Conservation (phyloP, 2,888 invertebrate genomes). For the Hybos culiciformis region DNA sequence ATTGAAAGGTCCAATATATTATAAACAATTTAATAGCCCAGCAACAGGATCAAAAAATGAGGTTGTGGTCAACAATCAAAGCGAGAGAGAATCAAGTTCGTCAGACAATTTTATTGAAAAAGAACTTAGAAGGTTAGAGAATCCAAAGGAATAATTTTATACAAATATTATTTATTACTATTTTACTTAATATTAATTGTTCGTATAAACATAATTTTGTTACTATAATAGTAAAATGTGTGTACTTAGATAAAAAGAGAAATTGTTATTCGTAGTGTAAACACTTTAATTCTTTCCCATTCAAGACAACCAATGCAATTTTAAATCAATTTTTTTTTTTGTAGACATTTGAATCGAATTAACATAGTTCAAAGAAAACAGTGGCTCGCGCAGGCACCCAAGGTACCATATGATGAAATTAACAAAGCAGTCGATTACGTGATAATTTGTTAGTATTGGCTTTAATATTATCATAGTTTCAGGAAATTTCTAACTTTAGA, state of each 20-base stretch:
- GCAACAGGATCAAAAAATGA: too few species aligned
- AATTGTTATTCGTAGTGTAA: too few species aligned
- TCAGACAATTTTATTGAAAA: not conserved
- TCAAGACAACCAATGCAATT: too few species aligned
- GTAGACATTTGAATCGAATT: too few species aligned
- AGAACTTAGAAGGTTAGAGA: not conserved
- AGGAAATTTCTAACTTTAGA: too few species aligned
- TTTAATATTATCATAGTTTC: not conserved
- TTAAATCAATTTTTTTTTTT: too few species aligned
- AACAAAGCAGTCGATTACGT: constrained; percentile 36
- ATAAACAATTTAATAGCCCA: too few species aligned
- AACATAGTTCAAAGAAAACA: constrained; percentile 22
- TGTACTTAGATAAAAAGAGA: too few species aligned
- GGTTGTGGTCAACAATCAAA: constrained; percentile 1
- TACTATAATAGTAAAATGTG: too few species aligned
- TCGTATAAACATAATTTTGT: not conserved
- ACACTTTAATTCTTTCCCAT: too few species aligned
- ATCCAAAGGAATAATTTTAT: not conserved
- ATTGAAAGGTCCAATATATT: constrained; percentile 36
- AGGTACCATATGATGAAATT: constrained; percentile 26
- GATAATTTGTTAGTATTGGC: constrained; percentile 35
- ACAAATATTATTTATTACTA: not conserved
- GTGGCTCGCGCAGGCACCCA: constrained; percentile 39
- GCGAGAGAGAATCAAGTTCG: not conserved
- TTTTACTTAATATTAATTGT: not conserved